Percentiles rank a stretch among this genome's conserved stretches.
Conservation (phyloP, 2,888 invertebrate species). For the Luffia ferchaultella region DNA sequence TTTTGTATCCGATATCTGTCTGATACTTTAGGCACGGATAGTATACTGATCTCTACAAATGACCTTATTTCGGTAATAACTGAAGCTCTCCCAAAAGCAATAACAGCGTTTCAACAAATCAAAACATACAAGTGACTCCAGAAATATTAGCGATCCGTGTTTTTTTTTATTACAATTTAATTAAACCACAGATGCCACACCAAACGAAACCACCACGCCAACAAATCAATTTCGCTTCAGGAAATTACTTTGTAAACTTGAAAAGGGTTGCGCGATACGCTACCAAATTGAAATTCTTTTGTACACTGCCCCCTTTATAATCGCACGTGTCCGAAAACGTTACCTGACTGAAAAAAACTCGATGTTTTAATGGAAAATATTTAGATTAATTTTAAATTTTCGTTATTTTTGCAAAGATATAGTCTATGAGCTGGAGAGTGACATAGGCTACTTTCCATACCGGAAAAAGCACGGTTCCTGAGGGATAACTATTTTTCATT, state of each 20-base stretch:
- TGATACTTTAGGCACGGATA: too few species aligned
- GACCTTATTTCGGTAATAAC: slow-evolving; percentile 2
- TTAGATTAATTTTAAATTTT: too few species aligned
- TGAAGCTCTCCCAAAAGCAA: neutral
- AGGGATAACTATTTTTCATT: too few species aligned
- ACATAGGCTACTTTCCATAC: too few species aligned
- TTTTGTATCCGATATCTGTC: too few species aligned
- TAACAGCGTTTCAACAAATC: neutral
- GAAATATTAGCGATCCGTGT: neutral
- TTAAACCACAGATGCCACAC: slow-evolving; percentile 44
- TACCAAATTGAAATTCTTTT: slow-evolving; percentile 64
- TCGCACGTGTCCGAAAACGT: slow-evolving; percentile 34
- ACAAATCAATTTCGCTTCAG: slow-evolving; percentile 61
- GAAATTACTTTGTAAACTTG: slow-evolving; percentile 60
- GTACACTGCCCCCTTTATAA: slow-evolving; percentile 46
- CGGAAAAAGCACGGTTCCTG: too few species aligned
- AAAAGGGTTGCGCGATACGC: slow-evolving; percentile 54
- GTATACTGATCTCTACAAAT: too few species aligned
- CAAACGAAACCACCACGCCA: slow-evolving; percentile 51
- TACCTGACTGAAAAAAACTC: slow-evolving; percentile 38
- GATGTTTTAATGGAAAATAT: slow-evolving; percentile 5
- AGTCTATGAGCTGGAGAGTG: too few species aligned
- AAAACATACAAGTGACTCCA: neutral
- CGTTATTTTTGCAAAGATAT: too few species aligned
- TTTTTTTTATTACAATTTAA: slow-evolving; percentile 34